Base-by-base conservation (phyloP, 2,113 vertebrate species). In the Dissostichus mawsoni region DNA sequence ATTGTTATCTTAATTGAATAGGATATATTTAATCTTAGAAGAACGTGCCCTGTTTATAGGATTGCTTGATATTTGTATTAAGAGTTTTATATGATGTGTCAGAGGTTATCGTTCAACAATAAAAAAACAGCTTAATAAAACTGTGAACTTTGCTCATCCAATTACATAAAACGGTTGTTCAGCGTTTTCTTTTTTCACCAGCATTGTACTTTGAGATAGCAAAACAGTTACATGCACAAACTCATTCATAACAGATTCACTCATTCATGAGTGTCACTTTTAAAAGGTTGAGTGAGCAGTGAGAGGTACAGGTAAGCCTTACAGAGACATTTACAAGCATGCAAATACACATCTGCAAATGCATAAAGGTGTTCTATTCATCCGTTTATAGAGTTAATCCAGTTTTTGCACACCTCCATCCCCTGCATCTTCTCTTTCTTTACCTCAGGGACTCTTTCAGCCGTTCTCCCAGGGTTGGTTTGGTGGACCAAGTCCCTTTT, bases 401-500 rank as follows among this genome's bases (percentile, higher is more conserved):
- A 1, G 2, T 16, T 7, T n/a, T 72, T 23, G 33, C 9, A 25
- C 16, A n/a, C 17, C 25, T 44, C 20, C 33, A 66, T 16, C 48
- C 63, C 75, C 89, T 83, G 82, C 88, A 20, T 64, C 23, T 1
- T 25, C n/a, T 25, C n/a, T 87, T 6, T 61, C 69, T 76, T 66
- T 80, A 79, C 69, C 79, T 94, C 1, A 93, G 13, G 1, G 77
- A 88, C 25, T 91, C 76, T 56, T 88, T 92, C 44, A 92, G 13
- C 10, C n/a, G 81, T 10, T 94, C 74, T 3, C 52, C 66, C 64
- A 94, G 18, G 0, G 89, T 87, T 9, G 76, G 68, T 44, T 85
- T 36, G 0, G 23, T 7, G 2, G 52, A 53, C 78, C 74, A 86
- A 1, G 69, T 90, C 76, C 82, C 87, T 84, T 94, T 90, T 20